Evolutionary conservation across 1,140 invertebrate genomes (phyloP).

Genomic region (Campoletis sonorensis): DNA sequence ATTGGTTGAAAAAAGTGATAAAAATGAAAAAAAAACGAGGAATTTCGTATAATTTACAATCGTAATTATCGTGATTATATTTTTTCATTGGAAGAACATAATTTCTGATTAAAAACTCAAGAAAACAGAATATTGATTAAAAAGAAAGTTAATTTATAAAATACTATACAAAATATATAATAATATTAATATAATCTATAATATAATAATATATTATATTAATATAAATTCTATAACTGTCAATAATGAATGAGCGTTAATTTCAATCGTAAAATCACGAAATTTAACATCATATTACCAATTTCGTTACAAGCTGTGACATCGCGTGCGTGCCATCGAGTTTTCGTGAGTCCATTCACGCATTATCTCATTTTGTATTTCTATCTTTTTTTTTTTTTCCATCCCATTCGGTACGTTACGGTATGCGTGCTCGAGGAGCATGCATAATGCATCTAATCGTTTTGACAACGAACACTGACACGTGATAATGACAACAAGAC

Average conservation of each 20-base stretch:
- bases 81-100: no score
- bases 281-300: background rate
- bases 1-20: no score
- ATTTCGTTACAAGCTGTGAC: background rate
- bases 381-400: no score
- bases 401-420: conserved; percentile 2
- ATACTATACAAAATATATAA: no score
- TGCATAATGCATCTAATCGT: conserved; percentile 16
- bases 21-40: no score
- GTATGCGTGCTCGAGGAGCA: conserved; percentile 4
- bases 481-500: conserved; percentile 46
- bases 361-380: background rate
- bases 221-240: background rate
- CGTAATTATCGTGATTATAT: no score
- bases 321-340: background rate
- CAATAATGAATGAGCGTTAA: background rate
- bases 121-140: no score
- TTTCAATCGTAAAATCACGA: background rate
- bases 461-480: conserved; percentile 47
- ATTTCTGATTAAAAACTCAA: no score
- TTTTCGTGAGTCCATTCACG: background rate
- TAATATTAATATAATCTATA: background rate
- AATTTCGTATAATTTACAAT: no score
- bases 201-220: background rate
- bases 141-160: no score